These are phyloP conservation scores for Habropoda laboriosa DNA, from an alignment of 1,140 invertebrate species.

Conservation along the genomic window DNA sequence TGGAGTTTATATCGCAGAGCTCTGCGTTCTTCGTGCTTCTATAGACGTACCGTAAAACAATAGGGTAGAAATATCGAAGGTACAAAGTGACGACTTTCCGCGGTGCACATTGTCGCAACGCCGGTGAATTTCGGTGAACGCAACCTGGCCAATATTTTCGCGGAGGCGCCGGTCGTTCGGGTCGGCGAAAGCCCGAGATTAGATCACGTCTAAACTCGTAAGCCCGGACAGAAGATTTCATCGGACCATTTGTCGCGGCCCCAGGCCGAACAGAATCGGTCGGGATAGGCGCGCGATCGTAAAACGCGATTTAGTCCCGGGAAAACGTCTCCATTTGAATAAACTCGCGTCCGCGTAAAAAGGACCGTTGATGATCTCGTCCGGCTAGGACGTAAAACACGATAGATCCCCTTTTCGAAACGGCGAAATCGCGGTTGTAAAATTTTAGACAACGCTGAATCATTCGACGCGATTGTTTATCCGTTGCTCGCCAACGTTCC, in stretches of 20 bases:
- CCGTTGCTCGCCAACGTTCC: background rate
- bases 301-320: slow-evolving; percentile 51
- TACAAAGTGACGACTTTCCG: background rate
- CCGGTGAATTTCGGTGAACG: background rate
- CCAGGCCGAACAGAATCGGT: slow-evolving; percentile 29
- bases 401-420: slow-evolving; percentile 37
- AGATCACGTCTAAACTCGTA: slow-evolving; percentile 51
- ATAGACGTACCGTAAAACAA: no score
- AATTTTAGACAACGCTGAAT: slow-evolving; percentile 22
- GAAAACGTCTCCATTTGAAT: slow-evolving; percentile 61
- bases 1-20: no score
- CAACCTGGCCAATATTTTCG: slow-evolving; percentile 29
- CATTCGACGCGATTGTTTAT: background rate
- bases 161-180: background rate
- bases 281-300: slow-evolving; percentile 45
- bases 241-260: slow-evolving; percentile 53
- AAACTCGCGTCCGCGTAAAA: slow-evolving; percentile 34
- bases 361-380: slow-evolving; percentile 44
- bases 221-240: slow-evolving; percentile 48
- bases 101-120: background rate
- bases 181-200: slow-evolving; percentile 38
- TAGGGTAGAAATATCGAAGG: no score
- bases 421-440: slow-evolving; percentile 11
- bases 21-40: no score
- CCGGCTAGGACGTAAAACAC: slow-evolving; percentile 42